These are phyloP conservation scores for Prinia subflava DNA, from an alignment of 2,113 vertebrate genomes.

Conservation along the genomic window DNA sequence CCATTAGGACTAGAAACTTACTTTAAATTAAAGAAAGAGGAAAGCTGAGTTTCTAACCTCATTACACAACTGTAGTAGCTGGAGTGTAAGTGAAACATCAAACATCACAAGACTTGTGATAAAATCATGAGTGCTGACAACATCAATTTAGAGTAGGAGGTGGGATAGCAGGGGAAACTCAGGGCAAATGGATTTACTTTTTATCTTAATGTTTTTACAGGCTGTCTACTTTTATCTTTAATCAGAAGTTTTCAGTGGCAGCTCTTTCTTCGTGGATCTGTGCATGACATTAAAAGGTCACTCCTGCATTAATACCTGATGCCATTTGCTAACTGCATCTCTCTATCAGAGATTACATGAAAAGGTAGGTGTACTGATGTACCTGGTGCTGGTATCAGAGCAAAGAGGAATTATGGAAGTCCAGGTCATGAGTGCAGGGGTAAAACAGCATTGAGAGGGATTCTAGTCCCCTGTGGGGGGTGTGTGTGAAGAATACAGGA, in stretches of 20 bases:
- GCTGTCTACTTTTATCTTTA: slow-evolving; percentile 50
- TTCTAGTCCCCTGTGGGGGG: background rate
- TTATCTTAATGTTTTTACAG: slow-evolving; percentile 57
- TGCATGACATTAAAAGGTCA: slow-evolving; percentile 48
- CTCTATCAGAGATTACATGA: background rate
- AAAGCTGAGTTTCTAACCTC: slow-evolving; percentile 56
- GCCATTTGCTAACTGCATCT: slow-evolving; percentile 17
- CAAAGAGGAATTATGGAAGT: background rate
- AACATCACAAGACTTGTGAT: slow-evolving; percentile 60
- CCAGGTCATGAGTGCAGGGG: background rate
- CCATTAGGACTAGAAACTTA: slow-evolving; percentile 42
- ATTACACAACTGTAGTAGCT: slow-evolving; percentile 56
- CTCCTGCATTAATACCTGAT: slow-evolving; percentile 22
- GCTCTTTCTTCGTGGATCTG: slow-evolving; percentile 7
- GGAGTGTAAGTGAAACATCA: slow-evolving; percentile 57
- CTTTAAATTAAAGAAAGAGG: slow-evolving; percentile 51
- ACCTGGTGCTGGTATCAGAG: background rate
- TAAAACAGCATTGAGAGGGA: background rate
- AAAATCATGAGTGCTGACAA: slow-evolving; percentile 64
- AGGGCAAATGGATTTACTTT: slow-evolving; percentile 57
- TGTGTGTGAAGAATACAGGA: background rate
- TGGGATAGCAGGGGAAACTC: slow-evolving; percentile 51
- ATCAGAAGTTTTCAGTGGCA: slow-evolving; percentile 49
- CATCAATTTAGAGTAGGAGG: slow-evolving; percentile 61
- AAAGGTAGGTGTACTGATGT: background rate